Percentiles rank a stretch among this genome's conserved stretches.
phyloP scores from a whole-genome alignment of 1,140 invertebrate species.

The Aphaenogaster rudis region DNA sequence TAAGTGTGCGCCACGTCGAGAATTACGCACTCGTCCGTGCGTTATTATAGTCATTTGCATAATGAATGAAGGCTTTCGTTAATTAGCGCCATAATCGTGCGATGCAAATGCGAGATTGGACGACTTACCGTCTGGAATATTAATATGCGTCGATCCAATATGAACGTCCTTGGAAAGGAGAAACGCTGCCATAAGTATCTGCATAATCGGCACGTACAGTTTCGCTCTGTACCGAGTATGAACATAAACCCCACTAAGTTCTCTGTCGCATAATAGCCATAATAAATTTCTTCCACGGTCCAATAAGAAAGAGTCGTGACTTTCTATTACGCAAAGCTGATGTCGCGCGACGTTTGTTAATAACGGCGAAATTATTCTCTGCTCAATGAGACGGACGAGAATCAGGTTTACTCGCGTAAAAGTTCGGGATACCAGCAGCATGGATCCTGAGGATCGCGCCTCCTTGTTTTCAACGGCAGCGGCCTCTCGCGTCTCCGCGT shows the following conservation, averaged over 20 bases:
- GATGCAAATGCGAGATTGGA: slow-evolving; percentile 79
- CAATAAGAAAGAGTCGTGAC: neutral
- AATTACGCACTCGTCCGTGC: slow-evolving; percentile 78
- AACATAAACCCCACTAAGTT: neutral
- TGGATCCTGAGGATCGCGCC: neutral
- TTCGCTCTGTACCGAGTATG: neutral
- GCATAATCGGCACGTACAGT: slow-evolving; percentile 1
- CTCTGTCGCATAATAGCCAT: neutral
- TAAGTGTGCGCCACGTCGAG: slow-evolving; percentile 68
- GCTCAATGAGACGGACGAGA: neutral
- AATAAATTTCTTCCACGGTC: neutral
- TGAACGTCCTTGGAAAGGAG: slow-evolving; percentile 43
- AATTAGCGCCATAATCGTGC: slow-evolving; percentile 81
- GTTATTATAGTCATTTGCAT: slow-evolving; percentile 83
- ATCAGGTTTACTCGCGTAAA: neutral
- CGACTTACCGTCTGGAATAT: slow-evolving; percentile 76
- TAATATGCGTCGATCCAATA: slow-evolving; percentile 69
- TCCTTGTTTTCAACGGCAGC: neutral
- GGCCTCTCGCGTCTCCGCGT: neutral
- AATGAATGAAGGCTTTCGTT: slow-evolving; percentile 82
- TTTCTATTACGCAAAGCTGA: neutral
- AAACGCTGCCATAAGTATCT: slow-evolving; percentile 31
- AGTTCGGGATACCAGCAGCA: neutral
- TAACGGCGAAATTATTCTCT: neutral
- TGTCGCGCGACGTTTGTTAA: neutral